Base-by-base conservation (phyloP, 2,888 invertebrate species). In the Apocheima hispidaria region DNA sequence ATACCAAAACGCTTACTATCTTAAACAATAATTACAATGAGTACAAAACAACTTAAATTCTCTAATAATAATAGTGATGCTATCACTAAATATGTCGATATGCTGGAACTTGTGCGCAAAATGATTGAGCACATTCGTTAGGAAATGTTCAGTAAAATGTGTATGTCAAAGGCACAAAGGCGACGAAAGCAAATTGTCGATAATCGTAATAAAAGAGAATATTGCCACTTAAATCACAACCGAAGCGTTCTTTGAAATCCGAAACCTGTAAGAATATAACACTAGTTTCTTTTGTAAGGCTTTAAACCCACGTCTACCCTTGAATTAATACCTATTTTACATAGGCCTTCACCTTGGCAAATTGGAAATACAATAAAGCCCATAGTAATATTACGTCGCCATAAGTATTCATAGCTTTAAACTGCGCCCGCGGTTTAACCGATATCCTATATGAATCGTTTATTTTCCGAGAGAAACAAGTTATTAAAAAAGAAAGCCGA, bases 271-370 rank as follows among this genome's bases (percentile, higher is more conserved):
- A 43, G 33, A 33, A 23, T 16, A 18, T n/a, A 35, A 16, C 41
- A 23, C 40, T 40, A 36, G 14, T 35, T 57, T 57, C 26, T 2
- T 36, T 46, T 58, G 12, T 33, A 53, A 40, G 59, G 48, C 40
- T 59, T 59, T 48, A 4, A 10, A 20, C 41, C 10, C 12, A 30
- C 46, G 5, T 30, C 20, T 30, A 56, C 18, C 38, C 51, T 51
- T 51, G 40, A 51, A 51, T 40, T 51, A 51, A n/a, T n/a, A n/a
- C n/a, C n/a, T n/a, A n/a, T n/a, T n/a, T n/a, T n/a, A n/a, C n/a
- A 6, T 5, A 26, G 36, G 30, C 10, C 18, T 41, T 54, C 30
- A 35, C 53, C 60, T 60, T 60, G 60, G 35, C 48, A 53, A n/a
- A 14, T 54, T 18, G 28, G 33, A 38, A 46, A 46, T 46, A 21